Percentiles rank a stretch among this genome's conserved stretches.
Evolutionary conservation across 2,888 invertebrate genomes (phyloP).

Genomic region (Heteromyza rotundicornis): DNA sequence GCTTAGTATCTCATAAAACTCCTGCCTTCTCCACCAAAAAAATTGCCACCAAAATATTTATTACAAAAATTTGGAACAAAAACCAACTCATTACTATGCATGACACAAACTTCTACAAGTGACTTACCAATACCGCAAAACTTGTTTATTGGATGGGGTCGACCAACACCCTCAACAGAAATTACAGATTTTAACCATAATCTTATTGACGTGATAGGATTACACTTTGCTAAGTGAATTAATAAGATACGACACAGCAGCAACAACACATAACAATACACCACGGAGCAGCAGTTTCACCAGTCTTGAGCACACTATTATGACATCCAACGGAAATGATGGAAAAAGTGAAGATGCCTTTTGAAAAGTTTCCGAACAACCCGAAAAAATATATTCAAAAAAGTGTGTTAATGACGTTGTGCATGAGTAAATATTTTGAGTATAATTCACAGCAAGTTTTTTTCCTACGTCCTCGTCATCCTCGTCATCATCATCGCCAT

Average conservation of each 20-base stretch:
- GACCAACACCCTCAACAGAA: constrained; percentile 10
- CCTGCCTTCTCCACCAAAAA: no score
- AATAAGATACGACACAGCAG: constrained; percentile 41
- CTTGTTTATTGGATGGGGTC: neutral
- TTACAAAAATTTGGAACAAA: no score
- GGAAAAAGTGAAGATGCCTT: neutral
- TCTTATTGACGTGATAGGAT: constrained; percentile 54
- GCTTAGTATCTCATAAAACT: no score
- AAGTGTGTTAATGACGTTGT: constrained; percentile 17
- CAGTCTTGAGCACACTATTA: no score
- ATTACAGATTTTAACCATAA: constrained; percentile 54
- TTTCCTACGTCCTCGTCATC: no score
- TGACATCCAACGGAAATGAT: neutral
- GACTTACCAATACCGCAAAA: constrained; percentile 16
- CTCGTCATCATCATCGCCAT: no score
- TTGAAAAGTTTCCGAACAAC: neutral
- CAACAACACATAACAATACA: constrained; percentile 13
- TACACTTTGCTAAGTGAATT: constrained; percentile 55
- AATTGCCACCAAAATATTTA: no score
- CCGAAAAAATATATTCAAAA: neutral
- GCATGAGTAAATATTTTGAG: constrained; percentile 18
- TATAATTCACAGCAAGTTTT: constrained; percentile 24
- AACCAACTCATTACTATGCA: constrained; percentile 50
- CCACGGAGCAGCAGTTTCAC: constrained; percentile 28
- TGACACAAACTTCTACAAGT: constrained; percentile 42